Percentiles rank a stretch among this genome's conserved stretches.
phyloP scores from a whole-genome alignment of 2,888 invertebrate species.

The Cosmopolites sordidus region DNA sequence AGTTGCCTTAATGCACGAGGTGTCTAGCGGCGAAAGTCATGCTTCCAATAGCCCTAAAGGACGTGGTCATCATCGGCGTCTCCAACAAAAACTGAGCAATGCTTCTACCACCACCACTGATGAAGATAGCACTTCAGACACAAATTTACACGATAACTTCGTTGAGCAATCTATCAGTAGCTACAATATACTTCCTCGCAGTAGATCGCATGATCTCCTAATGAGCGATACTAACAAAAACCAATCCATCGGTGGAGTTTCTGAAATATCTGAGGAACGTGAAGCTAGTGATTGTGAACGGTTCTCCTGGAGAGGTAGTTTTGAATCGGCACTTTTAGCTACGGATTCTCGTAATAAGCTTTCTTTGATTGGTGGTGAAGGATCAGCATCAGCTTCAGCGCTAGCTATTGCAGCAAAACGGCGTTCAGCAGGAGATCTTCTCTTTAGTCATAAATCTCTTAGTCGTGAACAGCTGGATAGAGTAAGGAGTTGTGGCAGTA shows the following conservation, averaged over 20 bases:
- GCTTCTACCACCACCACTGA: slow-evolving; percentile 62
- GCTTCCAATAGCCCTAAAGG: slow-evolving; percentile 59
- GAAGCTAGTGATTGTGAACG: slow-evolving; percentile 85
- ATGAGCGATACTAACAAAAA: slow-evolving; percentile 57
- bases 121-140: slow-evolving; percentile 69
- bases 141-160: slow-evolving; percentile 44
- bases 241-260: slow-evolving; percentile 52
- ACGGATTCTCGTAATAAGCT: slow-evolving; percentile 80
- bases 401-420: slow-evolving; percentile 69
- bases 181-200: slow-evolving; percentile 62
- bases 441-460: slow-evolving; percentile 74
- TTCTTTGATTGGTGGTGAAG: slow-evolving; percentile 60
- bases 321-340: slow-evolving; percentile 85
- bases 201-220: slow-evolving; percentile 76
- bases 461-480: slow-evolving; percentile 71
- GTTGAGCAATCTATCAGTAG: slow-evolving; percentile 50
- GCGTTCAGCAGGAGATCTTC: slow-evolving; percentile 76
- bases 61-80: slow-evolving; percentile 55
- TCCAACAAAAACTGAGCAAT: slow-evolving; percentile 57
- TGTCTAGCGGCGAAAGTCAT: slow-evolving; percentile 69
- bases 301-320: slow-evolving; percentile 89
- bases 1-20: slow-evolving; percentile 89
- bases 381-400: slow-evolving; percentile 60
- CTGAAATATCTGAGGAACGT: slow-evolving; percentile 58
- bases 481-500: slow-evolving; percentile 77